These are phyloP conservation scores for Chromobotia macracanthus DNA, from an alignment of 2,797 vertebrate species.

Conservation along the genomic window DNA sequence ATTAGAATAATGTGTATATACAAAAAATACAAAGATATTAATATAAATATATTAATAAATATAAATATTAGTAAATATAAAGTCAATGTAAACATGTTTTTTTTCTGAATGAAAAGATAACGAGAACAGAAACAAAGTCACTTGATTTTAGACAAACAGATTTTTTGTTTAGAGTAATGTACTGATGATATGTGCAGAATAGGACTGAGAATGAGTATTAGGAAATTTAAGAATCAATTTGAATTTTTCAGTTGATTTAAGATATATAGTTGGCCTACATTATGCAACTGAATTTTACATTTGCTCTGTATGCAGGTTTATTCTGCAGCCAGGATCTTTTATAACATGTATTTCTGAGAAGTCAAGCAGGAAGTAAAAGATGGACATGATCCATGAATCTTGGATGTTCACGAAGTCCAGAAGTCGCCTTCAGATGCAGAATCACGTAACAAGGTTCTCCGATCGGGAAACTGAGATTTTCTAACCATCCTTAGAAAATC, in stretches of 20 bases:
- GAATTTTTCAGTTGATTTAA: not conserved
- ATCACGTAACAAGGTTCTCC: constrained; percentile 34
- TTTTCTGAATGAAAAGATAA: no score
- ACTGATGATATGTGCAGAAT: not conserved
- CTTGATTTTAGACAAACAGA: no score
- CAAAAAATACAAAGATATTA: no score
- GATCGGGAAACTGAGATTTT: constrained; percentile 23
- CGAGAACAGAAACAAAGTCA: no score
- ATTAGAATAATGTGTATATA: no score
- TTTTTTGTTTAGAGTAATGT: no score
- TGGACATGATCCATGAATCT: constrained; percentile 16
- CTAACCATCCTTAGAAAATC: constrained; percentile 7
- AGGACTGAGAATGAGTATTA: not conserved
- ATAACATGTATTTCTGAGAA: not conserved
- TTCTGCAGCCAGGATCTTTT: not conserved
- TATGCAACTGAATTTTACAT: not conserved
- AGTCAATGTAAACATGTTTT: no score
- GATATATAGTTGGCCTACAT: not conserved
- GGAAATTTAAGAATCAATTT: not conserved
- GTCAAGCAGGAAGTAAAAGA: constrained; percentile 21
- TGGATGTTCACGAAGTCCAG: constrained; percentile 4
- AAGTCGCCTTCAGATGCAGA: constrained; percentile 15
- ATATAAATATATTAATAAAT: no score
- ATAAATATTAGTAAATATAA: no score
- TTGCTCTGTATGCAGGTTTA: no score